Evolutionary conservation across 2,888 invertebrate species (phyloP).

Genomic region (Globia sparganii): DNA sequence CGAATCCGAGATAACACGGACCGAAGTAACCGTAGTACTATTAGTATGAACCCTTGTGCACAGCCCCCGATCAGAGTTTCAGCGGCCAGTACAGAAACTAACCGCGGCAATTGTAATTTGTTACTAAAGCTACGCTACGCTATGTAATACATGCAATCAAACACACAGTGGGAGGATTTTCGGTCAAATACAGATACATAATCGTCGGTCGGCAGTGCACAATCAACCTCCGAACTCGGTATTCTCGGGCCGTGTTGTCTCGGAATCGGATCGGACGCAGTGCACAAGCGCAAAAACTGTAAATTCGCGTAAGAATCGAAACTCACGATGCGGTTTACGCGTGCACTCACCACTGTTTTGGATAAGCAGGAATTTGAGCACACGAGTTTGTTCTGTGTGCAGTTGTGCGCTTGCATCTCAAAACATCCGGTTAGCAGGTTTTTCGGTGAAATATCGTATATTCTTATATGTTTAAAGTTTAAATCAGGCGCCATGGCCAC

Average conservation of each 20-base stretch:
- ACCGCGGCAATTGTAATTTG: neutral
- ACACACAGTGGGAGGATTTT: constrained; percentile 17
- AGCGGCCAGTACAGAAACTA: constrained; percentile 4
- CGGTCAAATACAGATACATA: neutral
- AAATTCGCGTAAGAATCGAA: constrained; percentile 50
- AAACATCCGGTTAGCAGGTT: neutral
- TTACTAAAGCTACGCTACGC: constrained; percentile 8
- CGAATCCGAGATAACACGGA: constrained; percentile 50
- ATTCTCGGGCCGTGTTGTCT: constrained; percentile 50
- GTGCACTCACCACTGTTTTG: constrained; percentile 25
- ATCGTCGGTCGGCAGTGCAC: constrained; percentile 22
- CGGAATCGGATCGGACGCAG: constrained; percentile 57
- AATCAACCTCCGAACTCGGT: constrained; percentile 14
- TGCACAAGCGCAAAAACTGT: constrained; percentile 56
- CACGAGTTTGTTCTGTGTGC: neutral
- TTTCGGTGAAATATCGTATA: neutral
- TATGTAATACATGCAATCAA: constrained; percentile 37
- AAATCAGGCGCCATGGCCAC: neutral
- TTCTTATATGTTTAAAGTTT: neutral
- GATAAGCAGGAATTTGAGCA: neutral
- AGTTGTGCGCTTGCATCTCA: neutral
- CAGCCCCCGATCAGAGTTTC: constrained; percentile 8
- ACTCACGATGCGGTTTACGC: constrained; percentile 20
- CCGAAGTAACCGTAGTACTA: constrained; percentile 28
- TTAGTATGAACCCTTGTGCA: constrained; percentile 14